Evolutionary conservation across 2,888 invertebrate species (phyloP), one percentile per base, ranked within the genome.

Genomic region (Xestia rhomboidea): DNA sequence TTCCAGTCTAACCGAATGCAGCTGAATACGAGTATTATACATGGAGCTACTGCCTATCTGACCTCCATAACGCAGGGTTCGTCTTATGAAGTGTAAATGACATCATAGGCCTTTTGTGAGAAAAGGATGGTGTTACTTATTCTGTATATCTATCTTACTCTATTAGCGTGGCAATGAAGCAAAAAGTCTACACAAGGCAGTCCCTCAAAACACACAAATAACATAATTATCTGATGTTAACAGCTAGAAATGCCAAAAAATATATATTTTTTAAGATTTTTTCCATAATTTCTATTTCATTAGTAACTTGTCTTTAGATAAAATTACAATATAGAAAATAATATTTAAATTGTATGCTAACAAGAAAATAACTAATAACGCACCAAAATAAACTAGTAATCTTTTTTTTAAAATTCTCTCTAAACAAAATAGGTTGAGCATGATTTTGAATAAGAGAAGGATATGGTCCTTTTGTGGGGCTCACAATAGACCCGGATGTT

Each of bases 401-500:
- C 21, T 44, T 62, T 44, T n/a, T 57, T 81, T 73, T 72, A 77
- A 63, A 51, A 3, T n/a, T n/a, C 0, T 27, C 68, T 27, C 63
- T n/a, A 51, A 74, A 73, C 15, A 81, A 54, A 76, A 74, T 88
- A 85, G 76, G 72, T 24, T 77, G 68, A 27, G 54, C 76, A 87
- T 82, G 82, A 85, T 82, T 88, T 77, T 78, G 73, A 82, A 76
- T 87, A 86, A 76, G 62, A 70, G 79, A 67, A 72, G 89, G 89
- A 88, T 77, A 85, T 81, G 80, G 79, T 84, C 84, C 84, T 79
- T 83, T 88, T 88, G 83, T 85, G 70, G 51, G 62, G 64, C 60
- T 38, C 51, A 88, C 84, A 88, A 88, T 83, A 66, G 69, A 86
- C 91, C 91, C 90, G 90, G 90, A 90, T 90, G 89, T 83, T 69